Evolutionary conservation across 2,797 vertebrate genomes (phyloP).

Genomic region (Ceryle rudis): DNA sequence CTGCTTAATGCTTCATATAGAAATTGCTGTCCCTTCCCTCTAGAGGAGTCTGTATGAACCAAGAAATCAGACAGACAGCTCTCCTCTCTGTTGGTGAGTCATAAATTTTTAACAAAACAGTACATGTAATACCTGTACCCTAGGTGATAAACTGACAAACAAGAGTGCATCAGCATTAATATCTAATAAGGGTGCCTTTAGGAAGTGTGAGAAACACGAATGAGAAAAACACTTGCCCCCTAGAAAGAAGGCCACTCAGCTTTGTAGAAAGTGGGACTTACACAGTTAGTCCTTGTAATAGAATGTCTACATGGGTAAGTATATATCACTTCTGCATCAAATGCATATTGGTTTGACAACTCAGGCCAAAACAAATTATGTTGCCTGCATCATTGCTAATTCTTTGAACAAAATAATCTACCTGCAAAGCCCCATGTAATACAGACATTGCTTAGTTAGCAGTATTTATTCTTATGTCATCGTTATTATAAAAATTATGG

Average conservation of each 20-base stretch:
- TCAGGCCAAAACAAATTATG: background rate
- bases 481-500: background rate
- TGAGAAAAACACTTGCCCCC: background rate
- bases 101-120: background rate
- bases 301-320: background rate
- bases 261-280: background rate
- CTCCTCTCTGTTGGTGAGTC: background rate
- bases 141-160: background rate
- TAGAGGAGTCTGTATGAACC: background rate
- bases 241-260: background rate
- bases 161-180: background rate
- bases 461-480: background rate
- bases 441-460: accelerated
- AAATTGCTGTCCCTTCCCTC: background rate
- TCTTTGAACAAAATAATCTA: background rate
- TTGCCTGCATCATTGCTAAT: background rate
- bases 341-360: background rate
- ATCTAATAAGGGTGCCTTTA: background rate
- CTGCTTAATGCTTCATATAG: background rate
- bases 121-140: background rate
- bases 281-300: background rate
- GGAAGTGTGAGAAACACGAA: background rate
- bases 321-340: background rate
- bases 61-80: background rate
- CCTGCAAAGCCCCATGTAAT: background rate